phyloP scores from a whole-genome alignment of 2,888 invertebrate species.

The Parascotia fuliginaria region DNA sequence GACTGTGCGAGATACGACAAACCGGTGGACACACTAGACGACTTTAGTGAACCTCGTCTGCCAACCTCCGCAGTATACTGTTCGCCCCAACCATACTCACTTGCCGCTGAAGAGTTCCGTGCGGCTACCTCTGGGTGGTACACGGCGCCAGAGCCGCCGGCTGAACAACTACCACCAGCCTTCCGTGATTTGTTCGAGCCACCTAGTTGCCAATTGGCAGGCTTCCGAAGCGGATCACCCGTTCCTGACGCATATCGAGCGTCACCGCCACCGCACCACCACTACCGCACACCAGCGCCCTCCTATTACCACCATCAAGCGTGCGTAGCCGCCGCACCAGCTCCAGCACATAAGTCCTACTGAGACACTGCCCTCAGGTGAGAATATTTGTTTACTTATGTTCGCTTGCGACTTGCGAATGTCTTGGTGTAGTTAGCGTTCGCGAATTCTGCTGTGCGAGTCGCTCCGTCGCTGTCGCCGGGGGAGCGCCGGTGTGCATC shows the following conservation, averaged over 20 bases:
- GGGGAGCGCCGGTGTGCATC: slow-evolving; percentile 55
- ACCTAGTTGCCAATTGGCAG: slow-evolving; percentile 80
- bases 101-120: slow-evolving; percentile 85
- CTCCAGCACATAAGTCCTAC: slow-evolving; percentile 82
- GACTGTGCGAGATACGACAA: slow-evolving; percentile 85
- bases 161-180: slow-evolving; percentile 75
- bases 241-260: slow-evolving; percentile 74
- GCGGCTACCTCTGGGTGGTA: slow-evolving; percentile 83
- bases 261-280: slow-evolving; percentile 78
- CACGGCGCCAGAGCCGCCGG: slow-evolving; percentile 83
- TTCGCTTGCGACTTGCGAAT: slow-evolving; percentile 66
- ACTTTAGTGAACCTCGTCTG: slow-evolving; percentile 83
- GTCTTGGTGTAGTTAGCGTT: slow-evolving; percentile 44
- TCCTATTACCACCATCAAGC: slow-evolving; percentile 87
- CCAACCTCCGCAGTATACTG: slow-evolving; percentile 85
- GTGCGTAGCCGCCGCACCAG: slow-evolving; percentile 83
- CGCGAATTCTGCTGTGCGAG: slow-evolving; percentile 76
- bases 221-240: slow-evolving; percentile 80
- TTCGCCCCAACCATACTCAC: slow-evolving; percentile 78
- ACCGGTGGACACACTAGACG: slow-evolving; percentile 69
- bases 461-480: slow-evolving; percentile 56
- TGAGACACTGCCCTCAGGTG: slow-evolving; percentile 76
- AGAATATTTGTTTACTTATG: slow-evolving; percentile 38
- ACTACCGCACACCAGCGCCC: slow-evolving; percentile 78
- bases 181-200: slow-evolving; percentile 83